Percentiles rank a stretch among this genome's conserved stretches.
phyloP scores from a whole-genome alignment of 2,888 invertebrate species.

The Galerucella pusilla region DNA sequence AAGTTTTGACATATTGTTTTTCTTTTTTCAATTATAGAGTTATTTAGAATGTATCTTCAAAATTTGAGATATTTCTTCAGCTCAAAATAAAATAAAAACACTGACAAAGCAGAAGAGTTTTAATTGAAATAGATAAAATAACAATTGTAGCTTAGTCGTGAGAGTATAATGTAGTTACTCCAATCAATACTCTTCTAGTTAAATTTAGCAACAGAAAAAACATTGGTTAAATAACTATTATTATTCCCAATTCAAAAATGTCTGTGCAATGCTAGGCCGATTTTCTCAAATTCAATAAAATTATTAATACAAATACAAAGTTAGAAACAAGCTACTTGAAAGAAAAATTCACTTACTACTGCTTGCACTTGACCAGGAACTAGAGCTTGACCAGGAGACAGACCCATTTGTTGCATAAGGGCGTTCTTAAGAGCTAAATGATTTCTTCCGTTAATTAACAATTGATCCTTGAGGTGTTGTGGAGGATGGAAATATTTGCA shows the following conservation, averaged over 20 bases:
- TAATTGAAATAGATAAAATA: no score
- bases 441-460: conserved; percentile 99
- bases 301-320: conserved; percentile 5
- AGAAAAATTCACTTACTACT: conserved; percentile 79
- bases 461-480: conserved; percentile 99
- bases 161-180: no score
- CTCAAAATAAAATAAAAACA: no score
- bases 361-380: conserved; percentile 93
- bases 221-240: no score
- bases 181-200: no score
- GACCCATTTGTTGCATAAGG: conserved; percentile 95
- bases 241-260: no score
- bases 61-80: neutral
- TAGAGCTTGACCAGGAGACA: conserved; percentile 89
- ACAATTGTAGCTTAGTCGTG: no score
- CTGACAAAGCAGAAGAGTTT: no score
- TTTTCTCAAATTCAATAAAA: conserved; percentile 23
- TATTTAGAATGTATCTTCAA: neutral
- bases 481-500: conserved; percentile 99
- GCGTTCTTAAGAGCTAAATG: conserved; percentile 99
- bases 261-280: neutral
- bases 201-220: no score
- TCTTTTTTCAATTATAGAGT: neutral
- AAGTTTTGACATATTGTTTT: neutral
- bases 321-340: conserved; percentile 16